Evolutionary conservation across 2,797 vertebrate genomes (phyloP).

Genomic region (Sebastes trivittatus): DNA sequence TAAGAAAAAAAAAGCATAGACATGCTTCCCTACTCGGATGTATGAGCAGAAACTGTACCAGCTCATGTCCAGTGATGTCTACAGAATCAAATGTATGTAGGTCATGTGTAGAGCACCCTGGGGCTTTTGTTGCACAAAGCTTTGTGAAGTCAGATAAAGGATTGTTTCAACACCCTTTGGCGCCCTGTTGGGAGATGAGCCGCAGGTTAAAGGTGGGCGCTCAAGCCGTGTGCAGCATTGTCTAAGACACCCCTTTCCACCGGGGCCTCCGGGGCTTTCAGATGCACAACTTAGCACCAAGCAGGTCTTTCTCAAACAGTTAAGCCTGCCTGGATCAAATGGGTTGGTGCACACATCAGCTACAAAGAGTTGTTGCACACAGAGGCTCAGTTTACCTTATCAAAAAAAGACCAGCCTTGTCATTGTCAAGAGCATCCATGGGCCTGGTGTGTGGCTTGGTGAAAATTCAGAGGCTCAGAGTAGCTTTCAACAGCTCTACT

Average conservation of each 20-base stretch:
- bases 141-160: slow-evolving; percentile 10
- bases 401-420: background rate
- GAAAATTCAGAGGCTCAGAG: background rate
- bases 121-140: background rate
- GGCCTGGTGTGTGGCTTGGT: background rate
- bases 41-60: background rate
- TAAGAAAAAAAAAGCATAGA: background rate
- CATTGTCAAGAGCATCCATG: background rate
- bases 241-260: background rate
- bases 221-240: slow-evolving; percentile 2
- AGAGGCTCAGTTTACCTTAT: background rate
- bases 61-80: background rate
- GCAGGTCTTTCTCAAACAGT: background rate
- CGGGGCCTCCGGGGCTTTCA: background rate
- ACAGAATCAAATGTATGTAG: background rate
- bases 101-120: background rate
- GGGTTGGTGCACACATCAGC: background rate
- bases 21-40: background rate
- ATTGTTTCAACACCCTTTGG: slow-evolving; percentile 4
- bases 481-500: background rate
- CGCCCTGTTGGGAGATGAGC: background rate
- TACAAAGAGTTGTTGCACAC: background rate
- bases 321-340: background rate
- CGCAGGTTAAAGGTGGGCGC: slow-evolving; percentile 11
- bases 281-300: background rate